Conservation (phyloP, 2,113 vertebrate species). For the Rallus limicola region DNA sequence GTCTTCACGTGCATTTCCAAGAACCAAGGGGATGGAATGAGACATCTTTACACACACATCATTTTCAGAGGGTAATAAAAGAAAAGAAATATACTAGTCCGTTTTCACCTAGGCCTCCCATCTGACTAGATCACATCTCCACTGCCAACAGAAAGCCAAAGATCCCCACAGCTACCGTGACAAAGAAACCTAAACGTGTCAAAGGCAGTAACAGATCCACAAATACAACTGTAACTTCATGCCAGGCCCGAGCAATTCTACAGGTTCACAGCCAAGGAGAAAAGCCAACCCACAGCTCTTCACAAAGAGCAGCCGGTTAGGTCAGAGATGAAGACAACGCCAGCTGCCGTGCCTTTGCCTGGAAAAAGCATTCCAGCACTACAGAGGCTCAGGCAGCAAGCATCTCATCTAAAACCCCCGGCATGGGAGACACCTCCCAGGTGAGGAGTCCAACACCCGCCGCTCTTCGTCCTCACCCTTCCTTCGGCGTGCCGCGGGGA, state of each 20-base stretch:
- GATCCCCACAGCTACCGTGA: neutral
- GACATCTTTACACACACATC: rapidly evolving
- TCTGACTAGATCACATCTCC: neutral
- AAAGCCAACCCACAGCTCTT: neutral
- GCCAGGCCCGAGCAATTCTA: neutral
- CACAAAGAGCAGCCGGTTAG: neutral
- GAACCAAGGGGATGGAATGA: neutral
- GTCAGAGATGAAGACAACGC: too few species aligned
- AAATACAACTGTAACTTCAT: neutral
- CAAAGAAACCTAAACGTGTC: neutral
- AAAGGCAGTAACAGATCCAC: neutral
- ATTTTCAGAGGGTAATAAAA: neutral
- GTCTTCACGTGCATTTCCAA: neutral
- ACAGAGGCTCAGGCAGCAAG: neutral
- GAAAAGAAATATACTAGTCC: rapidly evolving
- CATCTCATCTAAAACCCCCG: rapidly evolving
- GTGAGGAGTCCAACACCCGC: too few species aligned
- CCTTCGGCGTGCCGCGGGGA: neutral
- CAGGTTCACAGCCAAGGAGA: neutral
- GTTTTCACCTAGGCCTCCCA: neutral
- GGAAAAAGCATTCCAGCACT: neutral
- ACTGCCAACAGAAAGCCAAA: neutral
- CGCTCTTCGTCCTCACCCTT: rapidly evolving
- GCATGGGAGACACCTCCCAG: rapidly evolving
- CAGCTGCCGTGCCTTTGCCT: neutral